Conservation (phyloP, 2,797 vertebrate species). For the Channallabes apus region DNA sequence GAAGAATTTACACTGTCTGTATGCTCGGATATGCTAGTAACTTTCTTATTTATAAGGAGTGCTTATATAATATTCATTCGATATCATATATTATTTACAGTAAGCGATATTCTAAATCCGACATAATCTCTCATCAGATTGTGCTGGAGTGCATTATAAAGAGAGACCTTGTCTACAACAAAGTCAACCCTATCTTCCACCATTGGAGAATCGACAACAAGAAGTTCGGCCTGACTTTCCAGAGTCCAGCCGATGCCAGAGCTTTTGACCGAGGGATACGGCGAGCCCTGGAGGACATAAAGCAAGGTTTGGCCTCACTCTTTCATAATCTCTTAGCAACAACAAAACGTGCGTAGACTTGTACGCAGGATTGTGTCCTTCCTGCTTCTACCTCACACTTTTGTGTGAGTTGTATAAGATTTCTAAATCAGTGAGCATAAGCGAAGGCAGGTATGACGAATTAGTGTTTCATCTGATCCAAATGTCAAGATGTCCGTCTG, state of each 20-base stretch:
- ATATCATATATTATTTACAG: not conserved
- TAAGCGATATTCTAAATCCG: not conserved
- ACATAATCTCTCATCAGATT: conserved; percentile 73
- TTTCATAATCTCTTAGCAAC: conserved; percentile 5
- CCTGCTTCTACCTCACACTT: not conserved
- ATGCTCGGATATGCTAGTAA: not conserved
- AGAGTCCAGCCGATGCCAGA: conserved; percentile 95
- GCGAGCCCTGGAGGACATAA: conserved; percentile 93
- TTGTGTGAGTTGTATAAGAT: not conserved
- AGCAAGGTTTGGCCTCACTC: conserved; percentile 79
- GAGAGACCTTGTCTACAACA: conserved; percentile 96
- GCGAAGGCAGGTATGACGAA: not conserved
- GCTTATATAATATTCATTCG: not conserved
- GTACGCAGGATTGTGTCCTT: not conserved
- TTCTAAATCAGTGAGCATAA: not conserved
- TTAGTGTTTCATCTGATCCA: not conserved
- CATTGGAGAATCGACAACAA: conserved; percentile 98
- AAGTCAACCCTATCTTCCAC: conserved; percentile 98
- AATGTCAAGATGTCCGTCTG: not conserved
- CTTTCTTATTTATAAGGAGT: not conserved
- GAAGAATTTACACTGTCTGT: not conserved
- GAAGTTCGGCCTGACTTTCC: conserved; percentile 98
- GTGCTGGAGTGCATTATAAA: conserved; percentile 96
- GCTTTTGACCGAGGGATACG: conserved; percentile 96
- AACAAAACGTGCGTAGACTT: not conserved